These are phyloP conservation scores for Nyctalus aviator DNA, from an alignment of 2,797 vertebrate genomes.

Conservation along the genomic window DNA sequence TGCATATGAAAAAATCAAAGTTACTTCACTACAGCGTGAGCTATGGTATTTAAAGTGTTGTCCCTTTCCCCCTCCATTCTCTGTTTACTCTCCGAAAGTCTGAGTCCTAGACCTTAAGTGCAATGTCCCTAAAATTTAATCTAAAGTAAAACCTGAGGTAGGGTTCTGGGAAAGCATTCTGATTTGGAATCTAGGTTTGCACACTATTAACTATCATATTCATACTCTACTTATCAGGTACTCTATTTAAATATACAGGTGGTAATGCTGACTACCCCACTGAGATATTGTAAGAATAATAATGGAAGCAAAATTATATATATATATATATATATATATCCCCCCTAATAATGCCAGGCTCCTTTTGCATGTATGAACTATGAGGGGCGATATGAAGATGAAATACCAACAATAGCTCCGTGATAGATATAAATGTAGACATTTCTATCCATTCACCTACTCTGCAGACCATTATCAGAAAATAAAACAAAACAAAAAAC, in stretches of 20 bases:
- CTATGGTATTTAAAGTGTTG: neutral
- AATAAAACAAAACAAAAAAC: neutral
- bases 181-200: neutral
- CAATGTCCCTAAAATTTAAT: neutral
- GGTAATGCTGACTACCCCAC: slow-evolving; percentile 21
- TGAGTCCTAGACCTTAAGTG: neutral
- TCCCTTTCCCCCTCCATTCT: neutral
- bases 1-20: slow-evolving; percentile 9
- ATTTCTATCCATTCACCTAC: slow-evolving; percentile 68
- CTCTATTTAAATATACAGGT: slow-evolving; percentile 54
- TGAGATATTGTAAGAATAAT: slow-evolving; percentile 48
- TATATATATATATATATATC: neutral
- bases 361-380: slow-evolving; percentile 40
- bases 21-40: neutral
- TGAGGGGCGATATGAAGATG: slow-evolving; percentile 37
- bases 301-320: slow-evolving; percentile 34
- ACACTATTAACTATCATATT: slow-evolving; percentile 41
- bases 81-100: neutral
- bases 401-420: slow-evolving; percentile 68
- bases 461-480: slow-evolving; percentile 72
- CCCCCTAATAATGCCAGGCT: slow-evolving; percentile 35
- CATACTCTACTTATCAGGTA: slow-evolving; percentile 51
- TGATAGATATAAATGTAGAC: slow-evolving; percentile 67
- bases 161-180: neutral
- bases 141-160: neutral